These are phyloP conservation scores for Melanostoma mellinum DNA, from an alignment of 2,888 invertebrate species.

Conservation along the genomic window DNA sequence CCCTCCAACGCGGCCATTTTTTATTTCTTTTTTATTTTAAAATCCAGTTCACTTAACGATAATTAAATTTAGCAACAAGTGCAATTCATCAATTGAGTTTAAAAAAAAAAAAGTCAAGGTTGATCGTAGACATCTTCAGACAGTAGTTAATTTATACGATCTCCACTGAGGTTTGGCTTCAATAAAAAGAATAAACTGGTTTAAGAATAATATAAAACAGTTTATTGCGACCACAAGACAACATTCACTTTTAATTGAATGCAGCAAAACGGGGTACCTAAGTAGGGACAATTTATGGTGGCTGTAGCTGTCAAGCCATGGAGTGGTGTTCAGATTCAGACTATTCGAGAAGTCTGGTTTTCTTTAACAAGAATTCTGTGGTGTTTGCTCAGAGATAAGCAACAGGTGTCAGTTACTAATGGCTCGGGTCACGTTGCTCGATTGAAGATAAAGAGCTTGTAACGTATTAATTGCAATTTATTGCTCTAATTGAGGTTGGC, in stretches of 20 bases:
- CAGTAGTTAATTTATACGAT: slow-evolving; percentile 37
- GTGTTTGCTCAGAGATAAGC: neutral
- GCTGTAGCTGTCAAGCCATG: slow-evolving; percentile 1
- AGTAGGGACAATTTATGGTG: neutral
- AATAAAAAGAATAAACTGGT: slow-evolving; percentile 46
- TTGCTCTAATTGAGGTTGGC: neutral
- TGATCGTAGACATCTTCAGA: slow-evolving; percentile 60
- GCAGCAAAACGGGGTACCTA: slow-evolving; percentile 9
- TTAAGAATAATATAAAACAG: slow-evolving; percentile 36
- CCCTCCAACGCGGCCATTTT: neutral
- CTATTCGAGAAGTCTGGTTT: slow-evolving; percentile 27
- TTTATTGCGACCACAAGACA: slow-evolving; percentile 52
- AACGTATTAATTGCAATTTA: slow-evolving; percentile 1
- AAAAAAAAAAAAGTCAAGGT: slow-evolving; percentile 56
- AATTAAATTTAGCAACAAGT: slow-evolving; percentile 45
- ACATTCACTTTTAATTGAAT: slow-evolving; percentile 64
- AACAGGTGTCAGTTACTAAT: slow-evolving; percentile 31
- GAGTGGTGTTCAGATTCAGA: neutral
- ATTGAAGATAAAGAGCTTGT: slow-evolving; percentile 9
- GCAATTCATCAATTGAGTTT: slow-evolving; percentile 54
- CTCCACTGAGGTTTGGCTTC: slow-evolving; percentile 21
- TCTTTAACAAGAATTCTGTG: slow-evolving; percentile 20
- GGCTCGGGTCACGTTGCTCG: slow-evolving; percentile 28
- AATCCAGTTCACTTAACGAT: slow-evolving; percentile 45
- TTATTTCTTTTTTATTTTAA: neutral